Conservation (phyloP, 2,888 invertebrate genomes). For the Stomorhina lunata region DNA sequence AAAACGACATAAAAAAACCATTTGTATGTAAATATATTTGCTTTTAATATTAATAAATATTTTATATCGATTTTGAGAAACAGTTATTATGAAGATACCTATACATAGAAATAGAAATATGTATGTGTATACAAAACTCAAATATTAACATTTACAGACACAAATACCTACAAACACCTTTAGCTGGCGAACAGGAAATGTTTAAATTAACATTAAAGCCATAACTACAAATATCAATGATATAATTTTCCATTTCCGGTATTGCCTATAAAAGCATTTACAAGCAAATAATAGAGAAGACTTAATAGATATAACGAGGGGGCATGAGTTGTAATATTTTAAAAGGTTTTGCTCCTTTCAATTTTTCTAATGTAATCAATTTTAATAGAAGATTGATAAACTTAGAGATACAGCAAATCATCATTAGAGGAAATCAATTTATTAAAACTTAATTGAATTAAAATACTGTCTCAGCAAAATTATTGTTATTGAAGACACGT, state of each 20-base stretch:
- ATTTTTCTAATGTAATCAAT: not conserved
- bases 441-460: slow-evolving; percentile 3
- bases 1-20: slow-evolving; percentile 54
- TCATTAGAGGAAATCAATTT: slow-evolving; percentile 27
- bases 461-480: not conserved
- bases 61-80: slow-evolving; percentile 48
- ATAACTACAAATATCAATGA: slow-evolving; percentile 49
- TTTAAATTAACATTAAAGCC: slow-evolving; percentile 46
- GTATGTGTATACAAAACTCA: not conserved
- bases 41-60: slow-evolving; percentile 58
- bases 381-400: not conserved
- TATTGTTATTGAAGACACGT: not conserved
- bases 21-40: slow-evolving; percentile 58
- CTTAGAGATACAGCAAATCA: not conserved
- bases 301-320: not conserved
- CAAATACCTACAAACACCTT: not conserved
- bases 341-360: not conserved
- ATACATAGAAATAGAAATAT: not conserved
- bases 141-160: not conserved
- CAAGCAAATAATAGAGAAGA: not conserved
- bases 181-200: slow-evolving; percentile 29
- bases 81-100: not conserved
- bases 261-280: slow-evolving; percentile 22
- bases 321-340: not conserved
- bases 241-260: slow-evolving; percentile 57